Evolutionary conservation across 2,113 vertebrate species (phyloP).

Genomic region (Aspidoscelis tigris): DNA sequence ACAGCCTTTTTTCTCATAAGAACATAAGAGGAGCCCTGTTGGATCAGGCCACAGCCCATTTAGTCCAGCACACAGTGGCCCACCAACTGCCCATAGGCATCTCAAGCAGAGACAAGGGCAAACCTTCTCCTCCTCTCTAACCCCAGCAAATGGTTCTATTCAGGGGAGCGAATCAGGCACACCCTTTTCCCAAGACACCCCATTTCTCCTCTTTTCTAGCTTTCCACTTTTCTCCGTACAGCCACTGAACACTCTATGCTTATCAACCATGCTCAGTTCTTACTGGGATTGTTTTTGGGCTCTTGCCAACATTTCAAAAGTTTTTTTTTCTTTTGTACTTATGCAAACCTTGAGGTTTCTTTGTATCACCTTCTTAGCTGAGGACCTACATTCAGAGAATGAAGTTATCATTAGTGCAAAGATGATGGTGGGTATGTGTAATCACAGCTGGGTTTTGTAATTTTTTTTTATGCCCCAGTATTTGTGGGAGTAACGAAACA

Average conservation of each 20-base stretch:
- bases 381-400: neutral
- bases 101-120: too few species aligned
- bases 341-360: neutral
- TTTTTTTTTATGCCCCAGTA: neutral
- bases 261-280: neutral
- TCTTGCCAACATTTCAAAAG: neutral
- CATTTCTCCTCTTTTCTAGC: neutral
- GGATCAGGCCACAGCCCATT: too few species aligned
- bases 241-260: neutral
- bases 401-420: neutral
- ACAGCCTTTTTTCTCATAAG: neutral
- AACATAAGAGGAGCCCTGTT: too few species aligned
- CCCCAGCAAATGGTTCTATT: too few species aligned
- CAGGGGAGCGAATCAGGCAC: neutral
- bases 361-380: neutral
- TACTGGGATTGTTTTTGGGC: neutral
- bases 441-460: neutral
- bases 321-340: neutral
- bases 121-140: too few species aligned
- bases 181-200: neutral
- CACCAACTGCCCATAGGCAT: too few species aligned
- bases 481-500: neutral
- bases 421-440: neutral
- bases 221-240: neutral
- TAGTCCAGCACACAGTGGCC: too few species aligned